A percentile compares a stretch with the other conserved stretches of the same genome.
Conservation (phyloP, 2,113 vertebrate genomes). For the Pachypanchax playfairii region DNA sequence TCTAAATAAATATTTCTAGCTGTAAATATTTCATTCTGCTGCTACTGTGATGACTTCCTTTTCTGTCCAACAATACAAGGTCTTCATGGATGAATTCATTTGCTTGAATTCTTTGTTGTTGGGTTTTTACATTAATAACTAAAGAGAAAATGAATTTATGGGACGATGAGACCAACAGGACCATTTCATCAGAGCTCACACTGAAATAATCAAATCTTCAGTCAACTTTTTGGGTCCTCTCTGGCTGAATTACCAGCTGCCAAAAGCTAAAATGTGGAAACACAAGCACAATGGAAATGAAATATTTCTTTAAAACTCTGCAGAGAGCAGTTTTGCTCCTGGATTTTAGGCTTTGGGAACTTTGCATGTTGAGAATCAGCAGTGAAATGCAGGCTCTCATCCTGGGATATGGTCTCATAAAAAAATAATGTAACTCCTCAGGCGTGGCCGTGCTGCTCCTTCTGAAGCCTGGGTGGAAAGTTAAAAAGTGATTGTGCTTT, state of each 20-base stretch:
- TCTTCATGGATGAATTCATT: background rate
- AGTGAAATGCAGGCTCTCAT: constrained; percentile 16
- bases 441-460: constrained; percentile 9
- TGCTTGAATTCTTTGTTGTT: background rate
- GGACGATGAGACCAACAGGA: background rate
- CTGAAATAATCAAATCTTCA: constrained; percentile 10
- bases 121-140: background rate
- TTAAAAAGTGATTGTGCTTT: background rate
- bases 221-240: background rate
- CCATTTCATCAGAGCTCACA: background rate
- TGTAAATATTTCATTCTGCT: constrained; percentile 14
- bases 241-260: constrained; percentile 13
- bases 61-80: background rate
- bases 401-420: constrained; percentile 5
- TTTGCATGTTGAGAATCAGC: constrained; percentile 6
- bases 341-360: background rate
- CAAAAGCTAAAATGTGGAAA: constrained; percentile 10
- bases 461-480: constrained; percentile 14
- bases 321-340: background rate
- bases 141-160: background rate
- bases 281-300: background rate
- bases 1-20: no score
- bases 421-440: constrained; percentile 7
- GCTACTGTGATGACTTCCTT: background rate
- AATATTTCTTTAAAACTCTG: constrained; percentile 13